Percentiles rank a stretch among this genome's conserved stretches.
Evolutionary conservation across 2,113 vertebrate species (phyloP).

Genomic region (Xyrauchen texanus): DNA sequence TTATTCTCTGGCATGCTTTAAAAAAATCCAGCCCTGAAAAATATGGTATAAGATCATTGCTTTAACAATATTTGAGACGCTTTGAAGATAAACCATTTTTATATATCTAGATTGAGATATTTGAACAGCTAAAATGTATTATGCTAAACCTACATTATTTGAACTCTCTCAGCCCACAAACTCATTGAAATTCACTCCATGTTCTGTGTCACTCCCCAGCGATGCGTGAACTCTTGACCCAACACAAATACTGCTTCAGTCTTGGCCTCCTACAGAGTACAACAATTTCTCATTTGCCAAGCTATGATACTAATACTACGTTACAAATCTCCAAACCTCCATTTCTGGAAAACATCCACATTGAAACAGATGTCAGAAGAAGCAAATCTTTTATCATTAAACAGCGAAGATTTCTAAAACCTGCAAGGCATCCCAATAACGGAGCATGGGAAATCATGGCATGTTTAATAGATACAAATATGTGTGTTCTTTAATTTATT

Average conservation of each 20-base stretch:
- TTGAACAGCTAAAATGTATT: not conserved
- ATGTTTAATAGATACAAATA: not conserved
- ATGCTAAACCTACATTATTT: not conserved
- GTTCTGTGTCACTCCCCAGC: conserved; percentile 17
- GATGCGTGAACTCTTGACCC: conserved; percentile 19
- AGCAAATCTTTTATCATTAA: too few relatives aligned
- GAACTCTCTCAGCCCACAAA: conserved; percentile 36
- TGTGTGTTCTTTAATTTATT: conserved; percentile 11
- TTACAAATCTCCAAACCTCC: not conserved
- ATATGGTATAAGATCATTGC: not conserved
- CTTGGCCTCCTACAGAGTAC: not conserved
- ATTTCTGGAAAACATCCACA: not conserved
- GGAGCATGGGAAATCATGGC: too few relatives aligned
- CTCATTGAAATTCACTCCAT: conserved; percentile 34
- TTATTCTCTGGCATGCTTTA: not conserved
- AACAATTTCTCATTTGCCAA: not conserved
- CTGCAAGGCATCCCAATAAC: too few relatives aligned
- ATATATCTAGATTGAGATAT: not conserved
- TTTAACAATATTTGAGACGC: not conserved
- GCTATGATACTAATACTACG: not conserved
- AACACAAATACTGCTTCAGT: not conserved
- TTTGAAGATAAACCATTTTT: not conserved
- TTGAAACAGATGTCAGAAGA: not conserved
- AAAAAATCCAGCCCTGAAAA: not conserved
- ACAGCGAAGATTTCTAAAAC: too few relatives aligned